Evolutionary conservation across 1,140 invertebrate species (phyloP), one percentile per base, ranked within the genome.

Genomic region (Theocolax elegans): DNA sequence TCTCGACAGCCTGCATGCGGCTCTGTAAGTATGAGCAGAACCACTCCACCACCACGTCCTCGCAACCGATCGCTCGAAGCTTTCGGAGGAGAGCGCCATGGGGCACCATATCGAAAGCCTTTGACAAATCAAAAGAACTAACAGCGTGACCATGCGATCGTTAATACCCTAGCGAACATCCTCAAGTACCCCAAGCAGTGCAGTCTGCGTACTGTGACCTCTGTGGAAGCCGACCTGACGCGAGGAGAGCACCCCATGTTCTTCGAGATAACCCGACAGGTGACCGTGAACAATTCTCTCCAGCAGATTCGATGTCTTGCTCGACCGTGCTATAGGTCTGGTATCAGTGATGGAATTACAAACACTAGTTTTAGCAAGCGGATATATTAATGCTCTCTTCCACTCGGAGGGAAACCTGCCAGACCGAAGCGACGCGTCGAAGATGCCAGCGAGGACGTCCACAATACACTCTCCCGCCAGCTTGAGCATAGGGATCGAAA

Each of bases 211-310:
- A 29, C 78, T 74, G 62, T 77, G 64, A 12, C 71, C 46, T 17
- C 49, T 60, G 7, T 75, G 42, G 65, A 81, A 81, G 12, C 78
- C 80, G 3, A 78, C 79, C 48, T 80, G 81, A 29, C 13, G 58
- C 1, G 56, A 59, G 23, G 67, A 56, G 8, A 62, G 54, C 0
- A 72, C 13, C 0, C 42, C 13, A 46, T 53, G 15, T 2, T 15
- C 15, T 1, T 4, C 15, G 10, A 74, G 12, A 19, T 42, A 62
- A 3, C 7, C 0, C 6, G 17, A 0, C 0, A 69, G 8, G 42
- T 73, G 72, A 2, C 46, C 12, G 25, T 54, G 38, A 1, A 66
- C 56, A 0, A 66, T 9, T 17, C n/a, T 17, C 42, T 73, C 67
- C 9, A 73, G 13, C 0, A 60, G 3, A 19, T 69, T 73, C 1